These are phyloP conservation scores for Bombus impatiens DNA, from an alignment of 1,140 invertebrate genomes.

Conservation along the genomic window DNA sequence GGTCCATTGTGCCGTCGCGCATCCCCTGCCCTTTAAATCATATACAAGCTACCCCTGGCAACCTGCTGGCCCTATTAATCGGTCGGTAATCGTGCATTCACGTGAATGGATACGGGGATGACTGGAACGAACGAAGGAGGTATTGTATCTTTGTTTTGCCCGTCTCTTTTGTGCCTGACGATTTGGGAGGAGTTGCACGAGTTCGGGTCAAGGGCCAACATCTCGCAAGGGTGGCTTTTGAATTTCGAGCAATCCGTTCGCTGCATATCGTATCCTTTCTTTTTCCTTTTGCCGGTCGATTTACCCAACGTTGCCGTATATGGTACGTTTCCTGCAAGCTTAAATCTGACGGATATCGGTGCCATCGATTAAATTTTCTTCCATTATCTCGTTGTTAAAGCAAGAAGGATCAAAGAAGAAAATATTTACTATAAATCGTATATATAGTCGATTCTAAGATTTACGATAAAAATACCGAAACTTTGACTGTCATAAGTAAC, in stretches of 20 bases:
- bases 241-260: neutral
- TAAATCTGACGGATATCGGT: no score
- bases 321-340: rapidly evolving
- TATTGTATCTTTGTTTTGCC: conserved; percentile 47
- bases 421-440: no score
- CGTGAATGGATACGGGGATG: conserved; percentile 31
- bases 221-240: neutral
- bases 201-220: neutral
- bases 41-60: conserved; percentile 45
- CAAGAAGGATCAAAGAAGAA: no score
- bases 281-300: no score
- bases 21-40: conserved; percentile 54
- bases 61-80: conserved; percentile 55
- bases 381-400: no score
- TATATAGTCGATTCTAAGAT: no score
- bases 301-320: no score
- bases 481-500: no score
- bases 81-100: conserved; percentile 48
- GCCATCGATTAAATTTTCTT: no score
- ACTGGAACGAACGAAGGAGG: conserved; percentile 42
- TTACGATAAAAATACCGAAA: no score
- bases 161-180: conserved; percentile 28
- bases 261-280: no score
- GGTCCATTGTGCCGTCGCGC: conserved; percentile 71
- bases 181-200: neutral